A percentile compares a stretch with the other conserved stretches of the same genome.
These are phyloP conservation scores for Oenanthe oenanthe DNA, from an alignment of 2,113 vertebrate species.

Conservation along the genomic window DNA sequence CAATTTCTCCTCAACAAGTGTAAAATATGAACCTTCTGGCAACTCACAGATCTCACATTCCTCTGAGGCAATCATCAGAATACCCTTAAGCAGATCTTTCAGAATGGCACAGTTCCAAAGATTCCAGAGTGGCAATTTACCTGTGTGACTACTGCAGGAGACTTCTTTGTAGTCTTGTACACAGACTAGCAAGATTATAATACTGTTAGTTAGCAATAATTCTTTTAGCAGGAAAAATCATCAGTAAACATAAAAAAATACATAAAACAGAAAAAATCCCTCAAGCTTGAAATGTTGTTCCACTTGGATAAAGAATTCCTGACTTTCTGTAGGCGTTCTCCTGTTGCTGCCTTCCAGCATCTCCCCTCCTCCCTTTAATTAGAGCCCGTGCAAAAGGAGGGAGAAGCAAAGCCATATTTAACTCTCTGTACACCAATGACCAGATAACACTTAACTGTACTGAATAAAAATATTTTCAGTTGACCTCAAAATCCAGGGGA, in stretches of 20 bases:
- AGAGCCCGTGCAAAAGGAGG: not conserved
- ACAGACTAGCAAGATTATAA: not conserved
- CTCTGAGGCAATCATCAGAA: not conserved
- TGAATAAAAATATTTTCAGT: not conserved
- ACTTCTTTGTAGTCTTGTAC: not conserved
- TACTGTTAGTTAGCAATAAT: not conserved
- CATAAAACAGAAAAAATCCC: not conserved
- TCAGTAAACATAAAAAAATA: not conserved
- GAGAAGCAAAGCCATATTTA: not conserved
- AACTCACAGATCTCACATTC: not conserved
- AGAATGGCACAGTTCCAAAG: not conserved
- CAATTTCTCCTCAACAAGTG: rapidly evolving
- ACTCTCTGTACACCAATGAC: not conserved
- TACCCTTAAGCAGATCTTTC: not conserved
- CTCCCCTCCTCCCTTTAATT: not conserved
- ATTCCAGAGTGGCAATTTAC: not conserved
- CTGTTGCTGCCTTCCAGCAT: not conserved
- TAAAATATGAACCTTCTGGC: not conserved
- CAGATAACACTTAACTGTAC: not conserved
- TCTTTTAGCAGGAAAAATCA: not conserved
- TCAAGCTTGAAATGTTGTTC: not conserved
- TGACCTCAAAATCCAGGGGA: not conserved
- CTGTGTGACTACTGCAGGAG: not conserved
- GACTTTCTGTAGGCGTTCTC: not conserved
- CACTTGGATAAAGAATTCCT: not conserved